A percentile compares a stretch with the other conserved stretches of the same genome.
These are phyloP conservation scores for Tachystola acroxantha DNA, from an alignment of 2,888 invertebrate genomes.

Conservation along the genomic window DNA sequence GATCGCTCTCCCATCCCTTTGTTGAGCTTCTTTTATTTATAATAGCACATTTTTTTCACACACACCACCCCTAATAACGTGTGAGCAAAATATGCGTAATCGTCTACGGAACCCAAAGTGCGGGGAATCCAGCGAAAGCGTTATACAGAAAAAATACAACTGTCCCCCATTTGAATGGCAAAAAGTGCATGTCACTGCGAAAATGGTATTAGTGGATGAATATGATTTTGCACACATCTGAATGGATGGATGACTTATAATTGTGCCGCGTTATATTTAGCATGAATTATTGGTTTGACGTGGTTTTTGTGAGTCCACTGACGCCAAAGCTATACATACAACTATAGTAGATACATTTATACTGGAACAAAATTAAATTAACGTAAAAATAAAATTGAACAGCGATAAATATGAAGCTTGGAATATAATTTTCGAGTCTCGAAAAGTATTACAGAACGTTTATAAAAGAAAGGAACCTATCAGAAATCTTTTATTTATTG, in stretches of 20 bases:
- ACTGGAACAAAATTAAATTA: not conserved
- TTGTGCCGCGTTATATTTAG: conserved; percentile 72
- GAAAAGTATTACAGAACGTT: not conserved
- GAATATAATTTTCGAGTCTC: not conserved
- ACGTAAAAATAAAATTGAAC: not conserved
- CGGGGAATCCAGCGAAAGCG: conserved; percentile 38
- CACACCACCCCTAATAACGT: conserved; percentile 74
- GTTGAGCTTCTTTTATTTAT: conserved; percentile 72
- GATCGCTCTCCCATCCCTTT: conserved; percentile 76
- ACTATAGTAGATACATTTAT: too few species aligned
- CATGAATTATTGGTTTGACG: conserved; percentile 75
- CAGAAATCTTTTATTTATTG: conserved; percentile 16
- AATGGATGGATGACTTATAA: conserved; percentile 75
- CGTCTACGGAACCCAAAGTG: conserved; percentile 36
- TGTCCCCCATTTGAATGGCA: conserved; percentile 76
- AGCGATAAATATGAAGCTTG: not conserved
- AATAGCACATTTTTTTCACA: conserved; percentile 76
- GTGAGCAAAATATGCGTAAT: conserved; percentile 75
- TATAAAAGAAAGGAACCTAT: conserved; percentile 1
- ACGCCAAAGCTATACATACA: not conserved
- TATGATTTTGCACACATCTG: conserved; percentile 69
- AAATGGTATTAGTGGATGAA: conserved; percentile 74
- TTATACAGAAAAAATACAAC: conserved; percentile 60
- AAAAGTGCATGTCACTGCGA: conserved; percentile 75
- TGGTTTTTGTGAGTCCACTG: conserved; percentile 40